Percentiles rank a stretch among this genome's conserved stretches.
Conservation (phyloP, 2,888 invertebrate species). For the Proisotoma minuta region DNA sequence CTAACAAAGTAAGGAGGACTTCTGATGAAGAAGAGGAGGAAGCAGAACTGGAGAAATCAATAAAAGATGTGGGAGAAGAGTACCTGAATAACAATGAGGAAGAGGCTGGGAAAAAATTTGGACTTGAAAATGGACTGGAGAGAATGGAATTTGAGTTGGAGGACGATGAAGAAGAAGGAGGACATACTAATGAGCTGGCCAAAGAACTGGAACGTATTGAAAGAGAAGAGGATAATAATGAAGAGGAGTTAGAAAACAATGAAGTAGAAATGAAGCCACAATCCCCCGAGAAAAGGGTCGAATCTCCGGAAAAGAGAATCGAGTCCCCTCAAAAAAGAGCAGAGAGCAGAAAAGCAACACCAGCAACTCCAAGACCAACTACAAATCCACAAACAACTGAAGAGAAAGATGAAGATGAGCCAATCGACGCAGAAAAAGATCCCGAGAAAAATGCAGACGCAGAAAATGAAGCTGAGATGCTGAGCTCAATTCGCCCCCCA, state of each 20-base stretch:
- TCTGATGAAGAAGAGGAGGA: conserved; percentile 48
- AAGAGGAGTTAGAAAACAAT: conserved; percentile 38
- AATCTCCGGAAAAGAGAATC: background rate
- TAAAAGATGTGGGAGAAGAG: conserved; percentile 35
- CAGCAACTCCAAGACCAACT: background rate
- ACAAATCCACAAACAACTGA: background rate
- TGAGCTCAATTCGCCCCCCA: background rate
- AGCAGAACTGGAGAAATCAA: conserved; percentile 48
- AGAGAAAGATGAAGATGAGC: conserved; percentile 8
- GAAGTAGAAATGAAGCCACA: conserved; percentile 7
- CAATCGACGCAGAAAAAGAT: background rate
- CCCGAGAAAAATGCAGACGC: background rate
- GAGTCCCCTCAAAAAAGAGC: background rate
- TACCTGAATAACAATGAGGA: conserved; percentile 22
- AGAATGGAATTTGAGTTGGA: conserved; percentile 15
- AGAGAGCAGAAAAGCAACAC: background rate
- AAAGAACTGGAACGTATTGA: conserved; percentile 44
- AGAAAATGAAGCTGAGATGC: background rate
- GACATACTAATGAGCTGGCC: conserved; percentile 19
- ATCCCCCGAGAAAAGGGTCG: conserved; percentile 22
- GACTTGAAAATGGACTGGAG: conserved; percentile 7
- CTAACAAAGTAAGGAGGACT: too few species aligned
- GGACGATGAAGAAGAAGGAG: conserved; percentile 9
- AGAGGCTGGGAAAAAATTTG: conserved; percentile 43
- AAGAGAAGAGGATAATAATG: conserved; percentile 25